Evolutionary conservation across 2,797 vertebrate species (phyloP).

Genomic region (Cyclura pinguis): DNA sequence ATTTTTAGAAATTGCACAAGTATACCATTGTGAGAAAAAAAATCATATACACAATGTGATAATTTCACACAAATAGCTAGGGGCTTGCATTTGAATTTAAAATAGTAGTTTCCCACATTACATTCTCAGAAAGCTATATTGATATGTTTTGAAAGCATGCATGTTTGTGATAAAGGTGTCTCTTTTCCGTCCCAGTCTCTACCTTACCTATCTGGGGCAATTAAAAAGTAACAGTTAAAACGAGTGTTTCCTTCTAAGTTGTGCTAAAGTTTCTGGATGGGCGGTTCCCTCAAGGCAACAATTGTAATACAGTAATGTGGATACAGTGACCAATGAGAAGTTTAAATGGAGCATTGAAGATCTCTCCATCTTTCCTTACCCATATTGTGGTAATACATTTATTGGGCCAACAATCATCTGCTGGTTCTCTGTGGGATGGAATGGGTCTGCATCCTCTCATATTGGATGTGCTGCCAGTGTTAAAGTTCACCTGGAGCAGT

Average conservation of each 20-base stretch:
- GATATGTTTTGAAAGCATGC: background rate
- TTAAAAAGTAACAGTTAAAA: background rate
- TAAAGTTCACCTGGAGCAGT: no score
- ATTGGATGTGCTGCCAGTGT: no score
- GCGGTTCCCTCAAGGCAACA: background rate
- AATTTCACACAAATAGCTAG: background rate
- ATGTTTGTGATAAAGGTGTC: background rate
- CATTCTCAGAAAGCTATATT: background rate
- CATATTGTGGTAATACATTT: no score
- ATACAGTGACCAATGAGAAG: background rate
- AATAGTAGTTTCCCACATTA: background rate
- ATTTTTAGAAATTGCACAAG: constrained; percentile 15
- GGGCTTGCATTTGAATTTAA: background rate
- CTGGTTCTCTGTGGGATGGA: no score
- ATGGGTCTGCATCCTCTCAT: no score
- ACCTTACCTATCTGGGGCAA: background rate
- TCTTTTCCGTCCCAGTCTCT: background rate
- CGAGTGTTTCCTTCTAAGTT: background rate
- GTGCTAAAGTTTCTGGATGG: background rate
- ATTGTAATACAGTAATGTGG: background rate
- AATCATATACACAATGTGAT: background rate
- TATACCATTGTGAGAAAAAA: background rate
- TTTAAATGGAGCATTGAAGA: background rate
- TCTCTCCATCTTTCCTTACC: background rate
- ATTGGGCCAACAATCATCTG: no score